Evolutionary conservation across 2,113 vertebrate species (phyloP).

Genomic region (Caranx ignobilis): DNA sequence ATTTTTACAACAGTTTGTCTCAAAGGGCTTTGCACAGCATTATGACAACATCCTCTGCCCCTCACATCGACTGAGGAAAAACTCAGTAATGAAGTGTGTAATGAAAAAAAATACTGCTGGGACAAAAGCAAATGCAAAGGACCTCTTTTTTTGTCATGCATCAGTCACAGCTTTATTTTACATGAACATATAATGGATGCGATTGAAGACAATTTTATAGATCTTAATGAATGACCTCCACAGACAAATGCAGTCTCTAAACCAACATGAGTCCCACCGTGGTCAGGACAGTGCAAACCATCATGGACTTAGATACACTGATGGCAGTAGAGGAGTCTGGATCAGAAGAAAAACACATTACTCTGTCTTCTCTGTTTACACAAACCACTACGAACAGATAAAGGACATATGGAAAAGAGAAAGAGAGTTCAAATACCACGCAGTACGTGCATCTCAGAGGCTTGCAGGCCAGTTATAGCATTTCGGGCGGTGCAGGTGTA

Average conservation of each 20-base stretch:
- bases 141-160: not conserved
- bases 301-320: constrained; percentile 44
- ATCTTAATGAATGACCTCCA: not conserved
- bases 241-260: constrained; percentile 18
- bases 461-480: constrained; percentile 21
- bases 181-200: not conserved
- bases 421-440: constrained; percentile 42
- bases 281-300: constrained; percentile 49
- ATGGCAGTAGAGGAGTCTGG: constrained; percentile 31
- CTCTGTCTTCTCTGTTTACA: constrained; percentile 14
- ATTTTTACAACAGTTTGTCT: no score
- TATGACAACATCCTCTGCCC: no score
- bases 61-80: no score
- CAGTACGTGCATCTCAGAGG: constrained; percentile 38
- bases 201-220: not conserved
- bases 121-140: not conserved
- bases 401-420: not conserved
- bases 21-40: no score
- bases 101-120: not conserved
- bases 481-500: constrained; percentile 56
- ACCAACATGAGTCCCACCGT: constrained; percentile 11
- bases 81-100: no score
- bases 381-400: constrained; percentile 1
- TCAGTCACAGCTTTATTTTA: not conserved
- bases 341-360: constrained; percentile 56